A percentile compares a stretch with the other conserved stretches of the same genome.
phyloP scores from a whole-genome alignment of 2,113 vertebrate genomes.

The Sceloporus undulatus region DNA sequence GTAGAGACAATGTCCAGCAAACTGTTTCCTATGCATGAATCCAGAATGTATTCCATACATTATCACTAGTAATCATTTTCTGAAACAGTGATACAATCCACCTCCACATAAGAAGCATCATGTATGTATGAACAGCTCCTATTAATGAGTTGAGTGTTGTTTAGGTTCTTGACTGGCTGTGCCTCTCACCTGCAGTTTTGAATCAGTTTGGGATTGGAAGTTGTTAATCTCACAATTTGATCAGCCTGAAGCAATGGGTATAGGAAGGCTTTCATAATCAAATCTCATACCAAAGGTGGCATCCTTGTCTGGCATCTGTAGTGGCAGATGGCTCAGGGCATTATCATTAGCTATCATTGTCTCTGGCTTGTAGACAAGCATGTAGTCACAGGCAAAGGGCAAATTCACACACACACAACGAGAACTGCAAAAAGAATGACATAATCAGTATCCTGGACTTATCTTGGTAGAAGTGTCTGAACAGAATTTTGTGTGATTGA shows the following conservation, averaged over 20 bases:
- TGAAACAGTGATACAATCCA: not conserved
- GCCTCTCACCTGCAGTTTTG: not conserved
- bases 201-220: not conserved
- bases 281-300: slow-evolving; percentile 11
- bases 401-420: not conserved
- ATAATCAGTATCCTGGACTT: not conserved
- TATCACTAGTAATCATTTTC: not conserved
- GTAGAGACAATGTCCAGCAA: not conserved
- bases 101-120: not conserved
- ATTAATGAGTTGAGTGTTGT: not conserved
- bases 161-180: not conserved
- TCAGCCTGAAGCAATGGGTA: not conserved
- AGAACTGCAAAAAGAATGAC: not conserved
- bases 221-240: slow-evolving; percentile 8
- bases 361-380: slow-evolving; percentile 3
- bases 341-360: not conserved
- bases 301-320: slow-evolving; percentile 21
- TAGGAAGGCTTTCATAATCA: not conserved
- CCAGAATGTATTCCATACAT: not conserved
- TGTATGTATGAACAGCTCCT: not conserved
- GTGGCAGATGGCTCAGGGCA: slow-evolving; percentile 20
- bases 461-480: not conserved
- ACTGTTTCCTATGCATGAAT: not conserved
- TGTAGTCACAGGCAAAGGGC: not conserved
- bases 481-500: not conserved